Evolutionary conservation across 1,140 invertebrate species (phyloP).

Genomic region (Fopius arisanus): DNA sequence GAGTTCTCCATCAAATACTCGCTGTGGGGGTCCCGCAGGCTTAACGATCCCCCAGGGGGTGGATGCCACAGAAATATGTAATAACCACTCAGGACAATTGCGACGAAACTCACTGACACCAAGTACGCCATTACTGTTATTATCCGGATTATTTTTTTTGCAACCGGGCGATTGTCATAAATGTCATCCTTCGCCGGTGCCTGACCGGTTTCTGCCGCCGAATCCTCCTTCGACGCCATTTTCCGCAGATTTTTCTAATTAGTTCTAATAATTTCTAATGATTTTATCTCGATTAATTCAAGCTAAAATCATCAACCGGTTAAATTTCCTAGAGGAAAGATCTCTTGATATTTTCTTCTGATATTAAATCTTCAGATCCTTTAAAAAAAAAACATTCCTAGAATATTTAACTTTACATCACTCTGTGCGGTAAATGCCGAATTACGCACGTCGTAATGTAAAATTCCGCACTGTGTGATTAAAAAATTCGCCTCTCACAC

Average conservation of each 20-base stretch:
- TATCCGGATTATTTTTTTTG: conserved; percentile 73
- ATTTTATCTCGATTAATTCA: not conserved
- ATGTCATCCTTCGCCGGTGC: conserved; percentile 37
- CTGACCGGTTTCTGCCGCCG: not conserved
- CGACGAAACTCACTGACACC: conserved; percentile 80
- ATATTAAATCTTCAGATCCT: too few relatives aligned
- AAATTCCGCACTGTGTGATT: too few relatives aligned
- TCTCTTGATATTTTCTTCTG: too few relatives aligned
- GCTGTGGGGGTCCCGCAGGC: conserved; percentile 40
- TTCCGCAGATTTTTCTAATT: too few relatives aligned
- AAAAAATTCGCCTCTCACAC: too few relatives aligned
- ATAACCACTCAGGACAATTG: conserved; percentile 81
- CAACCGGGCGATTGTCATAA: conserved; percentile 53
- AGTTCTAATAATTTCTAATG: too few relatives aligned
- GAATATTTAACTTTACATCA: too few relatives aligned
- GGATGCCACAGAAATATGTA: conserved; percentile 88
- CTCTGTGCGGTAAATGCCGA: too few relatives aligned
- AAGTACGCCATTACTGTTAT: conserved; percentile 83
- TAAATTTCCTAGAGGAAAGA: too few relatives aligned
- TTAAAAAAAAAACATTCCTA: too few relatives aligned
- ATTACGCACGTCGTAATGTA: too few relatives aligned
- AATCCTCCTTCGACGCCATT: not conserved
- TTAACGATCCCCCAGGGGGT: conserved; percentile 52
- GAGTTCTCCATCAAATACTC: conserved; percentile 28
- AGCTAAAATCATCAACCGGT: too few relatives aligned